Evolutionary conservation across 2,113 vertebrate species (phyloP), one percentile per base, ranked within the genome.

Genomic region (Oxyura jamaicensis): DNA sequence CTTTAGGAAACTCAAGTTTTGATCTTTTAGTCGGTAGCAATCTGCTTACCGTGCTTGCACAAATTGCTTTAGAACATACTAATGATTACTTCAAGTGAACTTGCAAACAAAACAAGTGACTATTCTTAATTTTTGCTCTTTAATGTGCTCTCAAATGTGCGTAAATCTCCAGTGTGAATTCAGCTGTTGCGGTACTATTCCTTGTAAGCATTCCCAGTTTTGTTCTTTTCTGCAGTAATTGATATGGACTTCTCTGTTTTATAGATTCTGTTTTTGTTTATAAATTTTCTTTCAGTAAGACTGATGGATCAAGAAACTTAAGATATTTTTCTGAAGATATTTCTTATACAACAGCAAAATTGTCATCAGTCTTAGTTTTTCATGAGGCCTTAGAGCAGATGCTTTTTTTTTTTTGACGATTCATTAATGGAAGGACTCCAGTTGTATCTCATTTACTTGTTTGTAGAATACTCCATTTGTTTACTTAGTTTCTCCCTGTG

Each of bases 261-360:
- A 60, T 25, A 83, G 58, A 21, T 79, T 44, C 35, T 78, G 29
- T 0, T 86, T 83, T 77, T 83, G 7, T 63, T 83, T 66, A 31
- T 87, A 50, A 80, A 42, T 52, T 88, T 85, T 84, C 71, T 89
- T 90, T 71, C 48, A 71, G 19, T 94, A 88, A 56, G n/a, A n/a
- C 29, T 88, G 48, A 26, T 66, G 46, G 31, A 86, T 90, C 19
- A 86, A 52, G 42, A 83, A 93, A 63, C 31, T 21, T 23, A 10
- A 35, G 31, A 28, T 6, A 25, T 13, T 60, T 87, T 31, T 46
- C 13, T 50, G 23, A 52, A 78, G 33, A 7, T 81, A 36, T 56
- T 69, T 75, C 14, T 15, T 81, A 20, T 14, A 9, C 41, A 88
- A 17, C 33, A 29, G 33, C 39, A 72, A 60, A 92, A 72, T 60